Base-by-base conservation (phyloP, 1,140 invertebrate species). In the Thaumatotibia leucotreta region DNA sequence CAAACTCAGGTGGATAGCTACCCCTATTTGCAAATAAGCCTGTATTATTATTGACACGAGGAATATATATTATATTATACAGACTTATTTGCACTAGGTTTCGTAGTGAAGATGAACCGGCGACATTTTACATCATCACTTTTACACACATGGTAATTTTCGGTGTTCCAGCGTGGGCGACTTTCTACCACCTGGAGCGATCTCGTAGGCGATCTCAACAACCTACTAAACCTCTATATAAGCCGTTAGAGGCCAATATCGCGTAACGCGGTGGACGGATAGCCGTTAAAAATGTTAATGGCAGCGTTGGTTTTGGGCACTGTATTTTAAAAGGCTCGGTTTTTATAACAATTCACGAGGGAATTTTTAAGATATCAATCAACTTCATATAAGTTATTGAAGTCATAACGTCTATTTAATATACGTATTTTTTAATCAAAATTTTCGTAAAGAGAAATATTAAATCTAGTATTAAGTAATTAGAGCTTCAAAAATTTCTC, bases 161-260 rank as follows among this genome's bases (percentile, higher is more conserved):
- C 61, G 63, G 67, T 52, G 61, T 61, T 39, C 68, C 69, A n/a
- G 69, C 79, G 83, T 88, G 79, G 86, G 87, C 80, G 84, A 88
- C 84, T 89, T 88, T 89, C 87, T 88, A 83, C 73, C 70, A 77
- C 84, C 79, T 68, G 73, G 81, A 81, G 76, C 70, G 69, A 78
- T 85, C 77, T 83, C 78, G 78, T 86, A 81, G 83, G 79, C 52
- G n/a, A 14, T n/a, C 11, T 27, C 52, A 5, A 17, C 14, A 49
- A 49, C 52, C 52, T 20, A 58, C 52, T 17, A 58, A 49, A 49
- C n/a, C 23, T 31, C 27, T 14, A 54, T 4, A 27, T 54, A 24
- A 14, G 52, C 24, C 52, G 52, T 58, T 58, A 58, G 24, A 58
- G 24, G 4, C 24, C 11, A 31, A 58, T 58, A 58, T 27, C 23